Evolutionary conservation across 2,113 vertebrate genomes (phyloP).

Genomic region (Nannospalax galili): DNA sequence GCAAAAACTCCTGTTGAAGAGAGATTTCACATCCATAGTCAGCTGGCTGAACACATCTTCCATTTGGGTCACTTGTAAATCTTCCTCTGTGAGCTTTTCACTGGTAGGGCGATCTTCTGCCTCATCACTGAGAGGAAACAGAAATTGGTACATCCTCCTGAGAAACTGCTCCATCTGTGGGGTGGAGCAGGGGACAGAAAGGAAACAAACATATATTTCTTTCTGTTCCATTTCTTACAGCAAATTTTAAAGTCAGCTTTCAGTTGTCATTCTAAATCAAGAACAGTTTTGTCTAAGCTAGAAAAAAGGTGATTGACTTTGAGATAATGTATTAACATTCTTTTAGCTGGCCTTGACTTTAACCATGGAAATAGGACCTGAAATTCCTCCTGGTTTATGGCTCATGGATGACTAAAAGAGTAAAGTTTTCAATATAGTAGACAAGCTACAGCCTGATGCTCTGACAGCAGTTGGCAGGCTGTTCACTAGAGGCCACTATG

Average conservation of each 20-base stretch:
- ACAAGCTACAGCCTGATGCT: background rate
- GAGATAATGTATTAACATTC: background rate
- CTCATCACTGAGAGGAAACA: conserved; percentile 84
- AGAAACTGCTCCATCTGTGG: conserved; percentile 90
- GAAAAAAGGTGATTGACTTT: background rate
- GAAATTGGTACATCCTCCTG: conserved; percentile 86
- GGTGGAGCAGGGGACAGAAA: background rate
- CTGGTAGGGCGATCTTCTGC: conserved; percentile 78
- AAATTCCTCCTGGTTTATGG: conserved; percentile 13
- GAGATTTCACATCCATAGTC: conserved; percentile 80
- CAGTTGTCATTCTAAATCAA: background rate
- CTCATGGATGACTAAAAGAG: background rate
- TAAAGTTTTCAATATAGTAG: background rate
- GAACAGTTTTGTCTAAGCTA: background rate
- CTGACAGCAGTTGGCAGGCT: background rate
- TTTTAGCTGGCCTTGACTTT: background rate
- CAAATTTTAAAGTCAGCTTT: conserved; percentile 33
- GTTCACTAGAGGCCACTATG: background rate
- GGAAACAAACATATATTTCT: conserved; percentile 11
- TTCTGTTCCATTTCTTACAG: background rate
- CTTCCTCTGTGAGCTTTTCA: conserved; percentile 79
- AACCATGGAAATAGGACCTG: background rate
- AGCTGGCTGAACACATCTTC: conserved; percentile 89
- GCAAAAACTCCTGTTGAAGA: conserved; percentile 88
- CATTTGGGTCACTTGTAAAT: conserved; percentile 86